Conservation (phyloP, 1,140 invertebrate genomes). For the Pollicipes pollicipes region DNA sequence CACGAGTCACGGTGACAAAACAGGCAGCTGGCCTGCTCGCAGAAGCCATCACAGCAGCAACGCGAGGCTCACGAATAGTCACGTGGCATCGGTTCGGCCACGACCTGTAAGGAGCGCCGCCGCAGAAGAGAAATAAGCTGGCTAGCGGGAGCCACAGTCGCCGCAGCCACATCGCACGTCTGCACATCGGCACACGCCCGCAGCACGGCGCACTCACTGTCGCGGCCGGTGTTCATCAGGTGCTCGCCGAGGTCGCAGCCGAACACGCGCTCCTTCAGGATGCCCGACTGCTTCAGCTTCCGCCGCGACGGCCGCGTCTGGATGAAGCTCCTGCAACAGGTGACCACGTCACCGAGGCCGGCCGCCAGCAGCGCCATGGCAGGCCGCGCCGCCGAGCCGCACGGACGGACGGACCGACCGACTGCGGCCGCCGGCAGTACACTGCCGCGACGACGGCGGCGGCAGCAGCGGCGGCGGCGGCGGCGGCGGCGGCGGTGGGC, state of each 20-base stretch:
- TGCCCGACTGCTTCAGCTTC: constrained; percentile 79
- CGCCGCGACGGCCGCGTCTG: constrained; percentile 73
- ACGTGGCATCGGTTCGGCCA: too few species aligned
- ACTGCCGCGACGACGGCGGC: too few species aligned
- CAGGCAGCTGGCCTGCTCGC: too few species aligned
- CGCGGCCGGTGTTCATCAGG: constrained; percentile 75
- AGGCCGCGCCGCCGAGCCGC: constrained; percentile 35
- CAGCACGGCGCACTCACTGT: constrained; percentile 50
- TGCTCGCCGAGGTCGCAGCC: constrained; percentile 91
- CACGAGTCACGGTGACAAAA: too few species aligned
- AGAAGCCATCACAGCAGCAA: too few species aligned
- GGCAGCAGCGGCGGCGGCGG: too few species aligned
- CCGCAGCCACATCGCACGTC: constrained; percentile 78
- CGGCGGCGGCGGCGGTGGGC: too few species aligned
- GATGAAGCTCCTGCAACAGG: constrained; percentile 67
- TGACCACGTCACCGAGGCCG: constrained; percentile 76
- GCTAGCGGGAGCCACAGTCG: constrained; percentile 27
- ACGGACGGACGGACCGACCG: background rate
- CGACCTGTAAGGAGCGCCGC: constrained; percentile 5
- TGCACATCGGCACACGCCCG: constrained; percentile 91
- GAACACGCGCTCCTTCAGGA: constrained; percentile 79
- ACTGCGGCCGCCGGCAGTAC: constrained; percentile 41
- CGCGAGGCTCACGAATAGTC: too few species aligned
- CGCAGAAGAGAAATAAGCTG: too few species aligned
- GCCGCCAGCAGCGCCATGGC: constrained; percentile 81